These are phyloP conservation scores for Drosophila robusta DNA, from an alignment of 2,888 invertebrate genomes.

Conservation along the genomic window DNA sequence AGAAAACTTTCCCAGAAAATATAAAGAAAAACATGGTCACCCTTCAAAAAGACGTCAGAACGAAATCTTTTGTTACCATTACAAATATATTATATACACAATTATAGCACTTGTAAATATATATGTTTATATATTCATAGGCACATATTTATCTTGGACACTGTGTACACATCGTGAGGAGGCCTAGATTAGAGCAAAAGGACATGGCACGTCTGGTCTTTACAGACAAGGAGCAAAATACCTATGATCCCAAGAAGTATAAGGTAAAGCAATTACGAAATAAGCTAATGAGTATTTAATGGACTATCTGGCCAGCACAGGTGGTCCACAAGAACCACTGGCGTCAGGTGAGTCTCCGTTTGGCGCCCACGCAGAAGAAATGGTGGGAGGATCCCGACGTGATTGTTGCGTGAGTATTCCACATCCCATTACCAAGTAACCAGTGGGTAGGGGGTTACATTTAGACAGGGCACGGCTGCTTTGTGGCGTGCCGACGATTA, in stretches of 20 bases:
- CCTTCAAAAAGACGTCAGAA: slow-evolving; percentile 27
- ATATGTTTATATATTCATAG: neutral
- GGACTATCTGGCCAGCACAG: slow-evolving; percentile 28
- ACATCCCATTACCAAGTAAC: slow-evolving; percentile 9
- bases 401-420: slow-evolving; percentile 83
- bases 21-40: neutral
- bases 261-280: slow-evolving; percentile 41
- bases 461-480: neutral
- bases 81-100: slow-evolving; percentile 5
- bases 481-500: slow-evolving; percentile 24
- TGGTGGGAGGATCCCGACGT: slow-evolving; percentile 85
- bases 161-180: slow-evolving; percentile 11
- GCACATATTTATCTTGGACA: slow-evolving; percentile 10
- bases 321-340: slow-evolving; percentile 75
- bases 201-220: slow-evolving; percentile 79
- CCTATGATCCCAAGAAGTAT: slow-evolving; percentile 64
- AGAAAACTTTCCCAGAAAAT: neutral
- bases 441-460: neutral
- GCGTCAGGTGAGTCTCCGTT: slow-evolving; percentile 75
- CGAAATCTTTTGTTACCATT: slow-evolving; percentile 53
- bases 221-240: slow-evolving; percentile 63
- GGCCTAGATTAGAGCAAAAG: neutral
- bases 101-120: slow-evolving; percentile 13
- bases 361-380: slow-evolving; percentile 76
- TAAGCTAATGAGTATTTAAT: neutral